Conservation (phyloP, 2,888 invertebrate species). For the Stomorhina lunata region DNA sequence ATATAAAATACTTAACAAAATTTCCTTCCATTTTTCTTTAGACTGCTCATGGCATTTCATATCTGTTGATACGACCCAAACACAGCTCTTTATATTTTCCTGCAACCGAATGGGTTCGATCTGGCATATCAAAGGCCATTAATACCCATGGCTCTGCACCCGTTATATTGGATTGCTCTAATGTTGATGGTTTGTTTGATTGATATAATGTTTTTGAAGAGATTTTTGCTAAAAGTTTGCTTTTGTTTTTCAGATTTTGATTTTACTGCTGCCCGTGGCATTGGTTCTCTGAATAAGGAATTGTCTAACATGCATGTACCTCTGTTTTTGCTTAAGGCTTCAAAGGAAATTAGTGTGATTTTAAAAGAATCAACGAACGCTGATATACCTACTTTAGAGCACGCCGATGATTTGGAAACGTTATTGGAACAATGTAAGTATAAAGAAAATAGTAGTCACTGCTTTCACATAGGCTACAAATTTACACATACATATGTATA, state of each 20-base stretch:
- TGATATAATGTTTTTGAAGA: background rate
- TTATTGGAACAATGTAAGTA: conserved; percentile 74
- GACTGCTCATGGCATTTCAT: conserved; percentile 86
- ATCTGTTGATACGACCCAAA: conserved; percentile 88
- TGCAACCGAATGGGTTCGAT: conserved; percentile 90
- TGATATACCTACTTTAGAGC: conserved; percentile 74
- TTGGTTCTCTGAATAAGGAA: conserved; percentile 87
- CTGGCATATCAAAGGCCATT: conserved; percentile 87
- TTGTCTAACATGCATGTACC: conserved; percentile 86
- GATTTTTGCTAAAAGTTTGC: background rate
- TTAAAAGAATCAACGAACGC: conserved; percentile 77
- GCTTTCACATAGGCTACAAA: background rate
- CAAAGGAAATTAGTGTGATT: conserved; percentile 75
- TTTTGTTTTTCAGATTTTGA: conserved; percentile 83
- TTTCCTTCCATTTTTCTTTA: conserved; percentile 72
- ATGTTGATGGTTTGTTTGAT: conserved; percentile 83
- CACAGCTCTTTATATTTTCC: conserved; percentile 90
- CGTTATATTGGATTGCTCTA: conserved; percentile 90
- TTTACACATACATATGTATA: too few relatives aligned
- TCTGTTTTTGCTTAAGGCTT: conserved; percentile 83
- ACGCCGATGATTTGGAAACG: conserved; percentile 74
- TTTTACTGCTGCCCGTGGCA: conserved; percentile 92
- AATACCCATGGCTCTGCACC: conserved; percentile 86
- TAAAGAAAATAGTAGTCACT: background rate
- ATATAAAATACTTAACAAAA: too few relatives aligned